Evolutionary conservation across 2,113 vertebrate species (phyloP).

Genomic region (Pseudonaja textilis): DNA sequence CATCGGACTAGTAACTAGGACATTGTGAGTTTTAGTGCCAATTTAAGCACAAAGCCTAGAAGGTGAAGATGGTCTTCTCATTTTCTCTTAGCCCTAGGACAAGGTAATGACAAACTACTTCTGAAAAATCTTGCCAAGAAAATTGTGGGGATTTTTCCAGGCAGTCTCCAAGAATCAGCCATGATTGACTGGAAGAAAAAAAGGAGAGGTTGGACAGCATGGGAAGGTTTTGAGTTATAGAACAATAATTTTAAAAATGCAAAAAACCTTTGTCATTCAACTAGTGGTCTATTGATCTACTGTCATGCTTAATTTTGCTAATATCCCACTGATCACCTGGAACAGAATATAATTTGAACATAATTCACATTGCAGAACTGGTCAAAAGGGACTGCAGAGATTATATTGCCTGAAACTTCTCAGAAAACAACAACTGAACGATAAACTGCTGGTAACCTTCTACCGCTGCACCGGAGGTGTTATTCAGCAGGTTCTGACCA

Average conservation of each 20-base stretch:
- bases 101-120: not conserved
- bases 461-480: too few species aligned
- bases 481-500: too few species aligned
- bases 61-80: not conserved
- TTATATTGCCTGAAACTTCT: too few species aligned
- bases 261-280: not conserved
- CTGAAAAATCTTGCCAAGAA: not conserved
- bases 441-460: too few species aligned
- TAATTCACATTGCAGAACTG: too few species aligned
- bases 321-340: not conserved
- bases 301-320: not conserved
- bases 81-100: not conserved
- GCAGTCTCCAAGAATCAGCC: not conserved
- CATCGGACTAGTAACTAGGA: not conserved
- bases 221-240: not conserved
- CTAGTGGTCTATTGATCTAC: not conserved
- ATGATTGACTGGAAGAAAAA: not conserved
- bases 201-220: not conserved
- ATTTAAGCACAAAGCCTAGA: not conserved
- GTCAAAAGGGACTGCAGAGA: too few species aligned
- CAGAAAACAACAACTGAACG: too few species aligned
- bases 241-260: not conserved
- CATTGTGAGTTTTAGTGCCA: not conserved
- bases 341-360: not conserved
- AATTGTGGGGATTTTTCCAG: not conserved